Percentiles rank a stretch among this genome's conserved stretches.
phyloP scores from a whole-genome alignment of 2,797 vertebrate species.

The Pangasius mekongensis region DNA sequence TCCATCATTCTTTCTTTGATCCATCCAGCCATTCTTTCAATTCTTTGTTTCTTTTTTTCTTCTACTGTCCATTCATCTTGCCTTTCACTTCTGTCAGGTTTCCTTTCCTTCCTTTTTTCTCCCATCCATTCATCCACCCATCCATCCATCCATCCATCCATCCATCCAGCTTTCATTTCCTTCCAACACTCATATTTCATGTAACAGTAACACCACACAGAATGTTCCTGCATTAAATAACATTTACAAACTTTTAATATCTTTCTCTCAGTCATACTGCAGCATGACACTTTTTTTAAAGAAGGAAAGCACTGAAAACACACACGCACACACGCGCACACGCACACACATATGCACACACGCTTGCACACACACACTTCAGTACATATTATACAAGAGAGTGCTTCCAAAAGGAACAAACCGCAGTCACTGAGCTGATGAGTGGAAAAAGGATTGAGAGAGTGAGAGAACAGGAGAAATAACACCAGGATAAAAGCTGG shows the following conservation, averaged over 20 bases:
- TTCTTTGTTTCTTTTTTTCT: neutral
- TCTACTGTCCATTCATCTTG: neutral
- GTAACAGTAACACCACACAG: neutral
- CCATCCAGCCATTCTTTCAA: neutral
- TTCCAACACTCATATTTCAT: neutral
- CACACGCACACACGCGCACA: no score
- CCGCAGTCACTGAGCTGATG: neutral
- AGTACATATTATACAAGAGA: neutral
- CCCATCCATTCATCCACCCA: neutral
- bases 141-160: neutral
- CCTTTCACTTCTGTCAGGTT: no score
- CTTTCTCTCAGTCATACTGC: no score
- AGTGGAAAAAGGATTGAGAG: neutral
- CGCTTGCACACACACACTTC: neutral
- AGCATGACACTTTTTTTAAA: no score
- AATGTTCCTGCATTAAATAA: no score
- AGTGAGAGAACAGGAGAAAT: conserved; percentile 4
- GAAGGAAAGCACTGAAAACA: neutral
- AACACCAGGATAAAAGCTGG: neutral
- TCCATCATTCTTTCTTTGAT: neutral
- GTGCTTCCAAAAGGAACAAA: conserved; percentile 6
- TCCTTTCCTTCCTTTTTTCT: neutral
- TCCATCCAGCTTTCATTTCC: no score
- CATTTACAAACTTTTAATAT: neutral
- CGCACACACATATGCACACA: neutral